Base-by-base conservation (phyloP, 2,888 invertebrate species). In the Eupithecia vulgata region DNA sequence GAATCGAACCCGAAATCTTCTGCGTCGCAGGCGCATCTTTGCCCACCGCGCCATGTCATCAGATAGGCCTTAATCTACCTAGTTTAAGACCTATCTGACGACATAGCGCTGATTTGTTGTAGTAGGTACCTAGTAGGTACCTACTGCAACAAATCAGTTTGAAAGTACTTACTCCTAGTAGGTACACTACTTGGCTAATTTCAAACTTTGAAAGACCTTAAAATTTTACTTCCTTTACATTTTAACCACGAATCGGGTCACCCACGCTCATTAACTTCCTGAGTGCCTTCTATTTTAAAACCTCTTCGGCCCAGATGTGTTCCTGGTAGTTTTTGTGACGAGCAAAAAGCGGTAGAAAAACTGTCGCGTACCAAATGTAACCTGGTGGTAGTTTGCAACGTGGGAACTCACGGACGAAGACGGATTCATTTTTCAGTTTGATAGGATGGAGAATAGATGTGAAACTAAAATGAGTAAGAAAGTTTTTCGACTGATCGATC, bases 231-330 rank as follows among this genome's bases (percentile, higher is more conserved):
- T 57, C 57, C 21, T 17, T 67, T 61, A 48, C 35, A 21, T 70
- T 30, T 25, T 21, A 67, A 72, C 70, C 72, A 70, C 72, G 65
- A 68, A 70, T 48, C 52, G 52, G 48, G 48, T 65, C 59, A 48
- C 68, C 70, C 48, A 79, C 78, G 76, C 83, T 86, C 84, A 83
- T 86, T 85, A 84, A 86, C 88, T 88, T 88, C 87, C 88, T 87
- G 83, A 85, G 57, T 73, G 40, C 70, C 86, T 86, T 85, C 91
- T 86, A 82, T 93, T 89, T 92, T 94, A 93, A 79, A 81, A 70
- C 65, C 85, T 84, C 83, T 83, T 83, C 81, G 83, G 83, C 76
- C 90, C 93, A 94, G 92, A 93, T 94, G 94, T 88, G 86, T 86
- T 88, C 90, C 88, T 90, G 85, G 84, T 83, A 74, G 76, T 85